Evolutionary conservation across 2,797 vertebrate genomes (phyloP).

Genomic region (Xiphorhynchus erythropygius): DNA sequence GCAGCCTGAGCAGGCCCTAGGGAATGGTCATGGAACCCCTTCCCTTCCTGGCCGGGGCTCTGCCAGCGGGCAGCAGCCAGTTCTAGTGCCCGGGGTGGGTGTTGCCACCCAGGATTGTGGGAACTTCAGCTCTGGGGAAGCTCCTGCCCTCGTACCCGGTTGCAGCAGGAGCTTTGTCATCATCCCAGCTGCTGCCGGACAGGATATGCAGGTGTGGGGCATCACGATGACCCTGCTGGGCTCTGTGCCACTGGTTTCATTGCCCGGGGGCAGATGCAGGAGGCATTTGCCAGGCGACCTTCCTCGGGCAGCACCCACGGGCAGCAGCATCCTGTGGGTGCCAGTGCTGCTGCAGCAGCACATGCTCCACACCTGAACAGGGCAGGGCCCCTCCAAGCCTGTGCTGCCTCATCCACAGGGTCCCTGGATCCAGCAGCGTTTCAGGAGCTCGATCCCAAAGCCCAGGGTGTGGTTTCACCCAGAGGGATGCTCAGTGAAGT

Average conservation of each 20-base stretch:
- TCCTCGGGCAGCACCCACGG: not conserved
- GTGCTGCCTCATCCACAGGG: accelerated
- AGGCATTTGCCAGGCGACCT: not conserved
- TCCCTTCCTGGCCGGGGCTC: not conserved
- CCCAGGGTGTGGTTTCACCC: not conserved
- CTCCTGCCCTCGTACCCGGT: not conserved
- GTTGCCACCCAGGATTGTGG: not conserved
- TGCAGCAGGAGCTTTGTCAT: not conserved
- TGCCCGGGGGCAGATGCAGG: accelerated
- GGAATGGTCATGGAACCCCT: not conserved
- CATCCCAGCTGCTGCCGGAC: not conserved
- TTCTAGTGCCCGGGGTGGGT: not conserved
- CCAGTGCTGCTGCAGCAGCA: not conserved
- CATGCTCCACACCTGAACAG: accelerated
- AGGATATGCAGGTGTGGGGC: not conserved
- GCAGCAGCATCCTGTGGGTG: accelerated
- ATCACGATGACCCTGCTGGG: not conserved
- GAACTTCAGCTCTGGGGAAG: not conserved
- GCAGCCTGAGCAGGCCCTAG: not conserved
- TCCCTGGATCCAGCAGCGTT: accelerated
- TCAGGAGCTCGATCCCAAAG: not conserved
- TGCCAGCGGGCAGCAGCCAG: accelerated
- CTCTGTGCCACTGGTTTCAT: accelerated
- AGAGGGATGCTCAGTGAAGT: accelerated
- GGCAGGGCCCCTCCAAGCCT: not conserved